Evolutionary conservation across 2,888 invertebrate genomes (phyloP).

Genomic region (Cinara cedri): DNA sequence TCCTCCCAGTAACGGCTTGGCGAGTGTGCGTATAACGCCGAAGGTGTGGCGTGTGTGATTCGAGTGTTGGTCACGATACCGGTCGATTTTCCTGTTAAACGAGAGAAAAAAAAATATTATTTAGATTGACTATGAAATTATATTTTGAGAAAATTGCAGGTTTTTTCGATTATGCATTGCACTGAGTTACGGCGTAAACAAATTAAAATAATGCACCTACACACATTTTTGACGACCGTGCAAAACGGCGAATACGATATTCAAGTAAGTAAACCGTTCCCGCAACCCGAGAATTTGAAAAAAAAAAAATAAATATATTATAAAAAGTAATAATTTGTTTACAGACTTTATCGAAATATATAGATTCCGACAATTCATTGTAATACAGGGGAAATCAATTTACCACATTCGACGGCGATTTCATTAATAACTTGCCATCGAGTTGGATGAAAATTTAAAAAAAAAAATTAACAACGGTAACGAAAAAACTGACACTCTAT

Average conservation of each 20-base stretch:
- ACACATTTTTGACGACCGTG: slow-evolving; percentile 82
- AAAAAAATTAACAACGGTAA: slow-evolving; percentile 9
- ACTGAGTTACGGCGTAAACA: no score
- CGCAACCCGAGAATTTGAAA: slow-evolving; percentile 67
- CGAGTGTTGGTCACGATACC: slow-evolving; percentile 82
- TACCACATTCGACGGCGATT: slow-evolving; percentile 13
- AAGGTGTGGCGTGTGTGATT: slow-evolving; percentile 80
- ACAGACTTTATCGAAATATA: slow-evolving; percentile 41
- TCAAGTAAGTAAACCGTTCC: slow-evolving; percentile 74
- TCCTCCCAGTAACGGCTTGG: slow-evolving; percentile 81
- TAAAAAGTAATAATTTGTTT: slow-evolving; percentile 50
- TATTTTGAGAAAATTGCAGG: no score
- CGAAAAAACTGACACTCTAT: slow-evolving; percentile 35
- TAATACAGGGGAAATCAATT: slow-evolving; percentile 45
- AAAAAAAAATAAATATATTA: slow-evolving; percentile 62
- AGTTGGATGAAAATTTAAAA: slow-evolving; percentile 30
- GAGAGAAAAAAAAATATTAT: no score
- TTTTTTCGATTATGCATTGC: no score
- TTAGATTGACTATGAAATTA: no score
- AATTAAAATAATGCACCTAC: no score
- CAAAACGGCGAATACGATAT: slow-evolving; percentile 84
- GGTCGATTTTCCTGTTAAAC: slow-evolving; percentile 78
- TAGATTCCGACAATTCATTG: slow-evolving; percentile 44
- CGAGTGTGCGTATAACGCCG: slow-evolving; percentile 77
- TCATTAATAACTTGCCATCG: not conserved